Conservation (phyloP, 2,797 vertebrate genomes). For the Danio tinwini region DNA sequence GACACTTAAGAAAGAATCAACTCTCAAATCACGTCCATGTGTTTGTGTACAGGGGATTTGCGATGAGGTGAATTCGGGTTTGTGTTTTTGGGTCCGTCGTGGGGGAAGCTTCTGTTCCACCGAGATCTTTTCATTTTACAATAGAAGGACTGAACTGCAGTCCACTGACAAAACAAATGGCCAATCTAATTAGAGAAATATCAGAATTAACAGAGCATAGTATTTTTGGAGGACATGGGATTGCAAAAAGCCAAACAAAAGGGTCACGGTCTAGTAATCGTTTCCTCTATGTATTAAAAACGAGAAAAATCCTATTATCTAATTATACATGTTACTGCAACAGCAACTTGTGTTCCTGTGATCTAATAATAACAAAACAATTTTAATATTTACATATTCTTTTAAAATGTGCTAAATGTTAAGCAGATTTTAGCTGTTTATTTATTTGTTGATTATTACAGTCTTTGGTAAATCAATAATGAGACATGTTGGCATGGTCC, state of each 20-base stretch:
- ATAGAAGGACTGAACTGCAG: slow-evolving; percentile 26
- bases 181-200: slow-evolving; percentile 73
- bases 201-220: slow-evolving; percentile 76
- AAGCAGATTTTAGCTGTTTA: too few species aligned
- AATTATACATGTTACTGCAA: too few species aligned
- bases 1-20: neutral
- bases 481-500: too few species aligned
- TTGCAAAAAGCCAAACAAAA: slow-evolving; percentile 62
- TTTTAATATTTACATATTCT: too few species aligned
- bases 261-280: slow-evolving; percentile 11
- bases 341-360: too few species aligned
- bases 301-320: neutral
- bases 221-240: slow-evolving; percentile 62
- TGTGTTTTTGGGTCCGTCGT: slow-evolving; percentile 41
- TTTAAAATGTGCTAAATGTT: too few species aligned
- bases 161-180: slow-evolving; percentile 59
- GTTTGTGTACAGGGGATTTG: neutral
- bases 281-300: slow-evolving; percentile 9
- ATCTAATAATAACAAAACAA: too few species aligned
- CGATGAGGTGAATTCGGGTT: slow-evolving; percentile 32
- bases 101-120: slow-evolving; percentile 47
- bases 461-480: too few species aligned
- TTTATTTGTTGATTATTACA: too few species aligned
- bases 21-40: neutral
- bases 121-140: slow-evolving; percentile 43